A percentile compares a stretch with the other conserved stretches of the same genome.
phyloP scores from a whole-genome alignment of 2,797 vertebrate species.

The Peromyscus nudipes region DNA sequence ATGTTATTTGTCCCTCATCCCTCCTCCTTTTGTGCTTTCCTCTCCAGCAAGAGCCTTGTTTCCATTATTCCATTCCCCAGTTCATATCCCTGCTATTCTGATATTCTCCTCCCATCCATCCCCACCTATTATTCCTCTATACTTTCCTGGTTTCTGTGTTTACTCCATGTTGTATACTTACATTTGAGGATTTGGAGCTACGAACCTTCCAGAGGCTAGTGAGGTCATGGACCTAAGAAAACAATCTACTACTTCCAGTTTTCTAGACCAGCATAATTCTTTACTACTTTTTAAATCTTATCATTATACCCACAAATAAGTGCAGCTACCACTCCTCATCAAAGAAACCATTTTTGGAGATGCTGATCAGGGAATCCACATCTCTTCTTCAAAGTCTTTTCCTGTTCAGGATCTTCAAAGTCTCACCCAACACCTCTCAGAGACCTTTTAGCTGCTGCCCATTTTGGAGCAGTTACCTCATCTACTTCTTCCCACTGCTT shows the following conservation, averaged over 20 bases:
- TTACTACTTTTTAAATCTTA: neutral
- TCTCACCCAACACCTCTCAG: neutral
- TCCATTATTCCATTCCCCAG: neutral
- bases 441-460: neutral
- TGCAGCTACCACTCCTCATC: too few species aligned
- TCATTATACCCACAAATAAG: neutral
- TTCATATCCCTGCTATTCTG: neutral
- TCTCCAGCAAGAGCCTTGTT: neutral
- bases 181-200: neutral
- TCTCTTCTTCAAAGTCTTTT: neutral
- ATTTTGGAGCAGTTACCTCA: neutral
- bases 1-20: neutral
- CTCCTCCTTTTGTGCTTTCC: neutral
- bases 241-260: neutral
- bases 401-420: neutral
- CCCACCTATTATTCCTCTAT: neutral
- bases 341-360: neutral
- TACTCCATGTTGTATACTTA: neutral
- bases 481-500: neutral
- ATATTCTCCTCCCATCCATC: neutral
- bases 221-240: neutral
- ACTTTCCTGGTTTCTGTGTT: neutral
- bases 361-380: neutral
- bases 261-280: too few species aligned
- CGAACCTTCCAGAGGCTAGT: neutral